These are phyloP conservation scores for Palythoa grandiflora DNA, from an alignment of 92 coral and sea anemone species.

Conservation along the genomic window DNA sequence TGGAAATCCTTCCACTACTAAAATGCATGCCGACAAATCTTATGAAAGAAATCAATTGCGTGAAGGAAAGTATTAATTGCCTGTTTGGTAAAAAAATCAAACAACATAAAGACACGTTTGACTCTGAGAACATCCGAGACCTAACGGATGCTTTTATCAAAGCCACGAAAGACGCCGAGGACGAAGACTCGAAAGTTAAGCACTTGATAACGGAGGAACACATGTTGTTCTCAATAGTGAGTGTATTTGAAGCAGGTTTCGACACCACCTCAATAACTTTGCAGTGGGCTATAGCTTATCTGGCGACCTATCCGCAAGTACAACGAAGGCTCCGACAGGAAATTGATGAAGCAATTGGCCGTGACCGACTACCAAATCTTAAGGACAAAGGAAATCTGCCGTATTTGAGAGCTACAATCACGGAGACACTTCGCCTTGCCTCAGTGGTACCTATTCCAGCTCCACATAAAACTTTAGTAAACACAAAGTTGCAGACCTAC, in stretches of 20 bases:
- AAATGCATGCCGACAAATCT: too few species aligned
- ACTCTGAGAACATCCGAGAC: too few species aligned
- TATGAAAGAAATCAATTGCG: not conserved
- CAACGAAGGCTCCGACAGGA: slow-evolving; percentile 29
- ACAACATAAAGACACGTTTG: too few species aligned
- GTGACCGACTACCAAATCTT: too few species aligned
- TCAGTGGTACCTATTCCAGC: slow-evolving; percentile 49
- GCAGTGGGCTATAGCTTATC: not conserved
- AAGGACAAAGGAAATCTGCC: too few species aligned
- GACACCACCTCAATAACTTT: slow-evolving; percentile 73
- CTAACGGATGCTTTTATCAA: too few species aligned
- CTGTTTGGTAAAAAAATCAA: slow-evolving; percentile 1
- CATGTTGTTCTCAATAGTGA: slow-evolving; percentile 64
- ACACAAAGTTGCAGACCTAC: too few species aligned
- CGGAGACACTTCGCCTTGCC: too few species aligned
- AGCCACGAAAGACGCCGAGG: slow-evolving; percentile 42
- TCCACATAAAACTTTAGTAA: slow-evolving; percentile 51
- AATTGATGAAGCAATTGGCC: too few species aligned
- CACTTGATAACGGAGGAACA: slow-evolving; percentile 64
- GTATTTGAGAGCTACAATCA: too few species aligned
- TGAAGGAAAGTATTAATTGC: slow-evolving; percentile 33
- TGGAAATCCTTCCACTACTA: too few species aligned
- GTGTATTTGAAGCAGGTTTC: slow-evolving; percentile 68
- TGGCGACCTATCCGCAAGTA: slow-evolving; percentile 56
- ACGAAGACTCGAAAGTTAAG: slow-evolving; percentile 21